Evolutionary conservation across 2,113 vertebrate genomes (phyloP).

Genomic region (Hiodon tergisus): DNA sequence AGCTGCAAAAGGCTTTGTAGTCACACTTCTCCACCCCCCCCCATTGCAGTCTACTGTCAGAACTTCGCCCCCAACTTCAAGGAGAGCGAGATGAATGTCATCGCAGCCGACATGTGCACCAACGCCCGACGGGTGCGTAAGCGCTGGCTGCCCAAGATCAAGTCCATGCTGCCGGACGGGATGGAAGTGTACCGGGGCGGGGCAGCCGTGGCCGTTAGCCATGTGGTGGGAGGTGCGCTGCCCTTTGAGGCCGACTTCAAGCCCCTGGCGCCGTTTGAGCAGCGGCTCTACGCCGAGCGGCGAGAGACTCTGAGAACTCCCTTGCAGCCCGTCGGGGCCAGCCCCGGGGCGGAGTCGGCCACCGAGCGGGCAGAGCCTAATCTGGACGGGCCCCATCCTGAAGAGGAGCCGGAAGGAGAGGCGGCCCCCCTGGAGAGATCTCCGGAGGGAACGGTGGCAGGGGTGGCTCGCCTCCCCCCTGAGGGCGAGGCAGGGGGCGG

Average conservation of each 20-base stretch:
- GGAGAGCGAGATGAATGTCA: slow-evolving; percentile 86
- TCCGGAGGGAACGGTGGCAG: slow-evolving; percentile 18
- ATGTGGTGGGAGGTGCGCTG: slow-evolving; percentile 44
- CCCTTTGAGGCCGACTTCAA: slow-evolving; percentile 71
- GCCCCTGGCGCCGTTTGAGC: slow-evolving; percentile 64
- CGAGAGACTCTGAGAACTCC: slow-evolving; percentile 73
- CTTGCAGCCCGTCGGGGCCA: slow-evolving; percentile 58
- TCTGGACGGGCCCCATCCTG: slow-evolving; percentile 20
- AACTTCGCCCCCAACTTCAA: slow-evolving; percentile 86
- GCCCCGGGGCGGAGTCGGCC: slow-evolving; percentile 39
- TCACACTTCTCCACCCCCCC: slow-evolving; percentile 1
- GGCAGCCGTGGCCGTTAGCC: slow-evolving; percentile 54
- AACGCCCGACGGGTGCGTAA: slow-evolving; percentile 80
- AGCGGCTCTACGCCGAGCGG: slow-evolving; percentile 71
- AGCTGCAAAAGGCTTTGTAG: neutral
- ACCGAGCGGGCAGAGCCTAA: slow-evolving; percentile 29
- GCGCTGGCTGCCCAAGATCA: slow-evolving; percentile 83
- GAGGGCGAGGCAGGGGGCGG: slow-evolving; percentile 31
- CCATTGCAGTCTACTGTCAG: slow-evolving; percentile 77
- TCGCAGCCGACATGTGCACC: slow-evolving; percentile 83
- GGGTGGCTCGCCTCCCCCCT: slow-evolving; percentile 30
- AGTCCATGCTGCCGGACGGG: slow-evolving; percentile 78
- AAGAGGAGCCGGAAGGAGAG: slow-evolving; percentile 22
- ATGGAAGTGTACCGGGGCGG: slow-evolving; percentile 77
- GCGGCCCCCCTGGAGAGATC: slow-evolving; percentile 24